Evolutionary conservation across 2,888 invertebrate genomes (phyloP).

Genomic region (Geophilus truncorum): DNA sequence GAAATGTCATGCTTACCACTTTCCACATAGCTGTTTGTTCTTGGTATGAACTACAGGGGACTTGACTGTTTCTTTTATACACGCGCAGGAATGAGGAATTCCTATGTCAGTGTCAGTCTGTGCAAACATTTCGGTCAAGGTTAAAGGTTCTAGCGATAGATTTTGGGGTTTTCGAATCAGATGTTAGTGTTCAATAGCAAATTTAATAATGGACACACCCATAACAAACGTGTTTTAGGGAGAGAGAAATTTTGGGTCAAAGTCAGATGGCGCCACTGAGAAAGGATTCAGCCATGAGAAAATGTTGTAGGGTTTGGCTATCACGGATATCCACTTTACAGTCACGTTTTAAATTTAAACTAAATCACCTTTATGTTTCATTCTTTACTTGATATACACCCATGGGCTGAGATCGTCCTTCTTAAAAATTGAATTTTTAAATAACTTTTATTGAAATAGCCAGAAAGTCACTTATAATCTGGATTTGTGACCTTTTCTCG

Average conservation of each 20-base stretch:
- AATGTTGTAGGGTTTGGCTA: not conserved
- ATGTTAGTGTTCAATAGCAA: not conserved
- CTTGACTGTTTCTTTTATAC: not conserved
- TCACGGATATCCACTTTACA: not conserved
- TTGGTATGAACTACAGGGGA: not conserved
- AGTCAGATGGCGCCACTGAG: constrained; percentile 3
- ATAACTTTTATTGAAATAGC: no score
- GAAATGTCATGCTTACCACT: not conserved
- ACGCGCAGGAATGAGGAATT: not conserved
- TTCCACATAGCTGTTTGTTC: not conserved
- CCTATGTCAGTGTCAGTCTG: not conserved
- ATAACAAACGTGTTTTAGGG: not conserved
- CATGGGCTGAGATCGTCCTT: not conserved
- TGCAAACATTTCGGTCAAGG: not conserved
- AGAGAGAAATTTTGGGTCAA: not conserved
- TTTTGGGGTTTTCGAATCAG: not conserved
- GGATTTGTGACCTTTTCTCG: no score
- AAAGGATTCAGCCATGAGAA: not conserved
- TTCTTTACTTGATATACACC: not conserved
- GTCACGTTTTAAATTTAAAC: not conserved
- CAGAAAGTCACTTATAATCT: no score
- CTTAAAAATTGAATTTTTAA: not conserved
- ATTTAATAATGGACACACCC: constrained; percentile 6
- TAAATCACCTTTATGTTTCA: not conserved
- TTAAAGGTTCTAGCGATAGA: not conserved